Percentiles rank a stretch among this genome's conserved stretches.
Evolutionary conservation across 2,797 vertebrate genomes (phyloP).

Genomic region (Siniperca scherzeri): DNA sequence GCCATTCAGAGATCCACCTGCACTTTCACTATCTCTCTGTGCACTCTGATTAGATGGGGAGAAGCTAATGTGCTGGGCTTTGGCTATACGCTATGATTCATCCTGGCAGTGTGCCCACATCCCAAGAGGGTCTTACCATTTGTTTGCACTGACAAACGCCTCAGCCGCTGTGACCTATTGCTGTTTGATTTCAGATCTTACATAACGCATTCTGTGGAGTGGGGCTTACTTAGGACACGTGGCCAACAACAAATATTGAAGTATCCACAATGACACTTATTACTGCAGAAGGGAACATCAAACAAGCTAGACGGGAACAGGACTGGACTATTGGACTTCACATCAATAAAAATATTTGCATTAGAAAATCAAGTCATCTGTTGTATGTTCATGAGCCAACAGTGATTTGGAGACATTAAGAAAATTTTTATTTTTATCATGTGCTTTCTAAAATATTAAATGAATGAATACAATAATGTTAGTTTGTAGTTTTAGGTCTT

Average conservation of each 20-base stretch:
- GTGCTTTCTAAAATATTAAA: neutral
- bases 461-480: neutral
- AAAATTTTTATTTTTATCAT: neutral
- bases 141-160: slow-evolving; percentile 52
- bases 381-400: slow-evolving; percentile 4
- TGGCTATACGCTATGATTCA: slow-evolving; percentile 66
- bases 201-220: slow-evolving; percentile 45
- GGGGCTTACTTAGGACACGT: slow-evolving; percentile 21
- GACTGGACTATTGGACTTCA: neutral
- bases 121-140: slow-evolving; percentile 62
- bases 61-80: slow-evolving; percentile 53
- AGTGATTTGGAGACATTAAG: neutral
- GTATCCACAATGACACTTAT: slow-evolving; percentile 34
- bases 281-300: slow-evolving; percentile 31
- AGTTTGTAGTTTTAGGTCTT: slow-evolving; percentile 2
- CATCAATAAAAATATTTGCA: slow-evolving; percentile 40
- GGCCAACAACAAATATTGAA: slow-evolving; percentile 40
- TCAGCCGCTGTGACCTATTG: slow-evolving; percentile 59
- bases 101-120: slow-evolving; percentile 61
- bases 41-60: slow-evolving; percentile 55
- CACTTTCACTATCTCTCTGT: slow-evolving; percentile 51
- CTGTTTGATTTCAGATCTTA: slow-evolving; percentile 69
- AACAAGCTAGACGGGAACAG: slow-evolving; percentile 18
- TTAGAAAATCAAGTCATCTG: slow-evolving; percentile 18
- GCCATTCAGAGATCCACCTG: slow-evolving; percentile 41